A percentile compares a stretch with the other conserved stretches of the same genome.
Conservation (phyloP, 2,888 invertebrate species). For the Lobophora halterata region DNA sequence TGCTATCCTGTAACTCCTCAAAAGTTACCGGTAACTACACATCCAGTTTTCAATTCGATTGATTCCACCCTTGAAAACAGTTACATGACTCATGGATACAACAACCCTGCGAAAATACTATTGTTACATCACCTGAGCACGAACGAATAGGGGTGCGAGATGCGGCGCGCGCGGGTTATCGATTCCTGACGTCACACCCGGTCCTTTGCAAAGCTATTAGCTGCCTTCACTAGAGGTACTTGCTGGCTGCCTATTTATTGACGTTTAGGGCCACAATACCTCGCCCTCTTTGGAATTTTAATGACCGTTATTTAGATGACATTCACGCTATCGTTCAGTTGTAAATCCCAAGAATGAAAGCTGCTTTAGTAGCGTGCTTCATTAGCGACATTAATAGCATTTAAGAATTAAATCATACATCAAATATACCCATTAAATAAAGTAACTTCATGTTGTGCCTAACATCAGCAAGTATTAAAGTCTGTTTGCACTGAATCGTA, state of each 20-base stretch:
- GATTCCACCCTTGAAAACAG: constrained; percentile 35
- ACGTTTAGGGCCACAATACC: constrained; percentile 14
- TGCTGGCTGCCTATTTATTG: constrained; percentile 22
- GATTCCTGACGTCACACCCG: constrained; percentile 53
- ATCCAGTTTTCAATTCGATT: constrained; percentile 13
- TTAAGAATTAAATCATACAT: not conserved
- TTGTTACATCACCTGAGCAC: constrained; percentile 48
- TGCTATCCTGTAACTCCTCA: no score
- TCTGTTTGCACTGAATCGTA: no score
- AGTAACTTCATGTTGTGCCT: no score
- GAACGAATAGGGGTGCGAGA: constrained; percentile 26
- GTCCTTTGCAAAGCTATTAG: constrained; percentile 26
- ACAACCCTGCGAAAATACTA: constrained; percentile 39
- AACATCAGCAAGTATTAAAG: no score
- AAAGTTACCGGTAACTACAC: no score
- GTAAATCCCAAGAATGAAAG: constrained; percentile 14
- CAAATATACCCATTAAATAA: not conserved
- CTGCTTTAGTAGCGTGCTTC: constrained; percentile 4
- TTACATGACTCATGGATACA: constrained; percentile 36
- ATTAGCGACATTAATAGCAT: constrained; percentile 8
- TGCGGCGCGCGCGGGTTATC: constrained; percentile 36
- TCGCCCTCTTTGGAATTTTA: constrained; percentile 24
- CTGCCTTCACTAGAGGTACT: constrained; percentile 2
- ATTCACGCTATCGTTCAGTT: constrained; percentile 15
- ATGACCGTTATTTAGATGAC: constrained; percentile 20